Evolutionary conservation across 2,113 vertebrate genomes (phyloP), one percentile per base, ranked within the genome.

Genomic region (Piprites chloris): DNA sequence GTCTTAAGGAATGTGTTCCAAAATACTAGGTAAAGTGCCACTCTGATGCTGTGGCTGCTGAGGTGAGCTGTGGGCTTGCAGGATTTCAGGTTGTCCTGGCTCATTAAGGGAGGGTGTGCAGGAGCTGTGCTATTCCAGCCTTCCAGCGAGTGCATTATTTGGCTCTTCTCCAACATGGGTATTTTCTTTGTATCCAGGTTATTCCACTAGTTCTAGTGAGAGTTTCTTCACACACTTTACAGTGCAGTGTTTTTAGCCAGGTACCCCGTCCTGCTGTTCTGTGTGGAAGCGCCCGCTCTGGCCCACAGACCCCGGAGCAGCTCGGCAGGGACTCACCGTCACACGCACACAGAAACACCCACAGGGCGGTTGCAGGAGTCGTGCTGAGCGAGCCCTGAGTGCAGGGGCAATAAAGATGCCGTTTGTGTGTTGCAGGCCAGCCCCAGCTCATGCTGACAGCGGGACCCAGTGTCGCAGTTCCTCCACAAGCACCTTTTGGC

Each of bases 361-460:
- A 0, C 7, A 13, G 74, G 21, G 52, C 28, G 7, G 3, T 0
- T 4, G 6, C 14, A 62, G 65, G 63, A 32, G 1, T 50, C 62
- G 4, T 77, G 14, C 66, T 9, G 75, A 2, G 44, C 2, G 49
- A 47, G 32, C 44, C 11, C 27, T 11, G 53, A 14, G 55, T 9
- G 13, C 12, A 0, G 5, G 3, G 55, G 61, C 35, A n/a, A 3
- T 90, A 50, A 50, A 74, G 53, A 0, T 52, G 41, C 44, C 27
- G 9, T 3, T 84, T 92, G 18, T 80, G 73, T 92, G 56, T 92
- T 87, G 37, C 96, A 99, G 99, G 99, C 97, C 99, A 99, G 90
- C 99, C 99, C 12, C 99, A 99, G 97, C 98, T 99, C 67, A 99
- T 99, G 99, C 97, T 99, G 97, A 99, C 99, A 76, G 99, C 99